A percentile compares a stretch with the other conserved stretches of the same genome.
phyloP scores from a whole-genome alignment of 2,888 invertebrate species.

The Trisateles emortualis region DNA sequence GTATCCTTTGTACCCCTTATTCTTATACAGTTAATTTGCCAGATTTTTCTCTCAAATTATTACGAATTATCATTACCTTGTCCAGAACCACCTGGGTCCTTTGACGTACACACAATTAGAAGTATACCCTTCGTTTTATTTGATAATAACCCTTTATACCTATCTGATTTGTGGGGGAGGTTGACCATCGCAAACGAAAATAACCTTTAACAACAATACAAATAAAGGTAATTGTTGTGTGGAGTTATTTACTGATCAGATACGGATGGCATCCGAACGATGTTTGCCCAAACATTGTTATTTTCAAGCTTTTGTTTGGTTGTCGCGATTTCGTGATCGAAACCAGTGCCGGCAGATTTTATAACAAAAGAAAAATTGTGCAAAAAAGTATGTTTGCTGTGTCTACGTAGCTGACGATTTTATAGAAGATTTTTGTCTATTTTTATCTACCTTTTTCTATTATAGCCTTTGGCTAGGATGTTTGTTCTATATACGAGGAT shows the following conservation, averaged over 20 bases:
- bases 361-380: slow-evolving; percentile 59
- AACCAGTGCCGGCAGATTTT: slow-evolving; percentile 69
- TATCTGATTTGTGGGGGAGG: slow-evolving; percentile 56
- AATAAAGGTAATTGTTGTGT: slow-evolving; percentile 15
- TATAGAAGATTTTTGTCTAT: slow-evolving; percentile 18
- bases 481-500: neutral
- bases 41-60: slow-evolving; percentile 38
- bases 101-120: slow-evolving; percentile 46
- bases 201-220: slow-evolving; percentile 14
- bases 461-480: slow-evolving; percentile 33
- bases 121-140: slow-evolving; percentile 42
- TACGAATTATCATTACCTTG: slow-evolving; percentile 49
- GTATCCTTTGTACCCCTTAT: neutral
- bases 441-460: slow-evolving; percentile 26
- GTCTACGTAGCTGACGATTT: slow-evolving; percentile 38
- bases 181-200: slow-evolving; percentile 15
- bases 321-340: slow-evolving; percentile 66
- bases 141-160: slow-evolving; percentile 65
- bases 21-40: slow-evolving; percentile 32
- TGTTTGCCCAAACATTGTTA: slow-evolving; percentile 68
- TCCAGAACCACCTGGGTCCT: slow-evolving; percentile 51
- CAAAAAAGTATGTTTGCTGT: slow-evolving; percentile 51
- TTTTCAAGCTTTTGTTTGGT: slow-evolving; percentile 60
- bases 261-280: slow-evolving; percentile 35
- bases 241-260: slow-evolving; percentile 27